Evolutionary conservation across 1,140 invertebrate genomes (phyloP), one percentile per base, ranked within the genome.

Genomic region (Epicauta chinensis): DNA sequence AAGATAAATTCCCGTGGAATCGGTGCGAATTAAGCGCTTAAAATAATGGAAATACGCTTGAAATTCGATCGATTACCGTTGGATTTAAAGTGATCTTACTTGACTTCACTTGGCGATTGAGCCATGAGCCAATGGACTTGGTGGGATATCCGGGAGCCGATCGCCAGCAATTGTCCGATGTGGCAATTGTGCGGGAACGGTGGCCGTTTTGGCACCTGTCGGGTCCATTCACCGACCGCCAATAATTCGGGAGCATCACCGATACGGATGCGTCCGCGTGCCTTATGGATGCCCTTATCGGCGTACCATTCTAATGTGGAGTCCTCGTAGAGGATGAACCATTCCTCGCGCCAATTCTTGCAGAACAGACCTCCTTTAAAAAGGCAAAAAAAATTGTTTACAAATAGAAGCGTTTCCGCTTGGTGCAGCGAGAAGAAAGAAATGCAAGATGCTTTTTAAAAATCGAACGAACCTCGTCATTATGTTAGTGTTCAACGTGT

Each of bases 301-400:
- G 84, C 84, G 63, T 83, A 87, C 85, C 84, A 89, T 5, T 84
- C 82, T 67, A 89, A 77, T 11, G 83, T 85, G 3, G 83, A 86
- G 70, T 89, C 86, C 56, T 87, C 86, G 68, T 87, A 87, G 5
- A 89, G 70, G 17, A 87, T 84, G 35, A 87, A 81, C 82, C 84
- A 88, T 68, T 87, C 84, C 66, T 88, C 83, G 5, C 81, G 75
- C 86, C 86, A 89, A n/a, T 81, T 77, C 65, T 80, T 84, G 70
- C 83, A 86, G 45, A 88, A 75, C 52, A 87, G 77, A 68, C 86
- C 81, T 47, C 82, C 86, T 88, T 73, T 68, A 48, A 61, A 61
- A 57, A 5, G 59, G 23, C 4, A 23, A 23, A n/a, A n/a, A n/a
- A n/a, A n/a, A n/a, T n/a, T n/a, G n/a, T n/a, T n/a, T n/a, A n/a